A percentile compares a stretch with the other conserved stretches of the same genome.
Evolutionary conservation across 2,888 invertebrate genomes (phyloP).

Genomic region (Sinotaia quadrata): DNA sequence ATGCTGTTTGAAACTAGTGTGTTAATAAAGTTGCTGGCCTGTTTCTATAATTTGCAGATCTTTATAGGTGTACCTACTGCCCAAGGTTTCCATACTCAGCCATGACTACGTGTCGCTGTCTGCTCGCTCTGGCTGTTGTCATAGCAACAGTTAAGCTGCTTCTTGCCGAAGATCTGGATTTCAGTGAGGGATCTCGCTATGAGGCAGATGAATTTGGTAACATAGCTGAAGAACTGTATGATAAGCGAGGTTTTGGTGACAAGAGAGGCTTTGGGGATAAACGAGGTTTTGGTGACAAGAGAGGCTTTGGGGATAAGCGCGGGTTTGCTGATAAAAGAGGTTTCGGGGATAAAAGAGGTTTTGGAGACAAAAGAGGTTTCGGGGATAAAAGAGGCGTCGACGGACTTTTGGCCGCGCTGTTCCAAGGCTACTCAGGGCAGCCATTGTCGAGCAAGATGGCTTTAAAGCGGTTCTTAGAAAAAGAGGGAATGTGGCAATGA

Average conservation of each 20-base stretch:
- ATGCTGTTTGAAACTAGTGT: too few species aligned
- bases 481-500: constrained; percentile 23
- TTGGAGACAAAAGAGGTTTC: constrained; percentile 31
- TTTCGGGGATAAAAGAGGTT: constrained; percentile 40
- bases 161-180: constrained; percentile 16
- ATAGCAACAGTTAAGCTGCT: constrained; percentile 21
- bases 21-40: too few species aligned
- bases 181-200: constrained; percentile 6
- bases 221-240: constrained; percentile 19
- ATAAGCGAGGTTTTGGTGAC: constrained; percentile 39
- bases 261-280: constrained; percentile 38
- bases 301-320: constrained; percentile 37
- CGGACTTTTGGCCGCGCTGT: constrained; percentile 5
- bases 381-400: constrained; percentile 15
- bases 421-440: constrained; percentile 22
- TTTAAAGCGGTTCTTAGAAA: constrained; percentile 16
- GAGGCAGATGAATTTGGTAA: constrained; percentile 12
- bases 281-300: constrained; percentile 35
- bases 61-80: too few species aligned
- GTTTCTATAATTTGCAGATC: too few species aligned
- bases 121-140: constrained; percentile 23
- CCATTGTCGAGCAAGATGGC: constrained; percentile 19
- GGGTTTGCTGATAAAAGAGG: constrained; percentile 44
- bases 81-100: neutral
- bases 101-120: neutral